A percentile compares a stretch with the other conserved stretches of the same genome.
Evolutionary conservation across 2,113 vertebrate species (phyloP).

Genomic region (Falcunculus frontatus): DNA sequence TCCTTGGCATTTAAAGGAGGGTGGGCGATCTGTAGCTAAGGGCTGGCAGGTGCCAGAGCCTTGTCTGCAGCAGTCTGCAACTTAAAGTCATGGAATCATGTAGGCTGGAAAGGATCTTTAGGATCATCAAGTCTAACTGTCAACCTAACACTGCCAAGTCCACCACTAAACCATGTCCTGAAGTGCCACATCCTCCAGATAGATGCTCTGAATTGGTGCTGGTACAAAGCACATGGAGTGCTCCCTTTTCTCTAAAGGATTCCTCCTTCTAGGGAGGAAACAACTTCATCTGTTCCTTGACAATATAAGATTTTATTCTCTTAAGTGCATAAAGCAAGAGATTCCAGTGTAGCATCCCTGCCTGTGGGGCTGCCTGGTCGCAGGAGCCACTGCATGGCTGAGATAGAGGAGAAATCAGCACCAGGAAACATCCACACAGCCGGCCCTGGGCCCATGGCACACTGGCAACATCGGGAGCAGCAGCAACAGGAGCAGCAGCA

Average conservation of each 20-base stretch:
- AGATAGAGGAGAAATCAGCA: not conserved
- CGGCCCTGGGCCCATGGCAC: fast-evolving
- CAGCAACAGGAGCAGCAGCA: not conserved
- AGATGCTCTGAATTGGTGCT: not conserved
- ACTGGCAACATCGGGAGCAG: not conserved
- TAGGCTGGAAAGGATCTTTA: not conserved
- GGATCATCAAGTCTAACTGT: not conserved
- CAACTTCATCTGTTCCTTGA: not conserved
- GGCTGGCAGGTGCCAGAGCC: not conserved
- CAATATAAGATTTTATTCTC: not conserved
- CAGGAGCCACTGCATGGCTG: not conserved
- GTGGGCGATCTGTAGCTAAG: not conserved
- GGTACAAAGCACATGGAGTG: not conserved
- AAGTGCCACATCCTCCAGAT: not conserved
- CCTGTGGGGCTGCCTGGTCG: not conserved
- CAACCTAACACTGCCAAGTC: not conserved
- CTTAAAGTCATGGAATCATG: not conserved
- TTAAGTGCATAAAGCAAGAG: not conserved
- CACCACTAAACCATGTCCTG: not conserved
- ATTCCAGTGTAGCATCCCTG: not conserved
- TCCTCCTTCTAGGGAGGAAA: not conserved
- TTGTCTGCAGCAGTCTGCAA: not conserved
- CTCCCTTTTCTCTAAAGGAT: not conserved
- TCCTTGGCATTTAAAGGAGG: not conserved
- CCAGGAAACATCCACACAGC: not conserved